Percentiles rank a stretch among this genome's conserved stretches.
phyloP scores from a whole-genome alignment of 2,797 vertebrate species.

The Periparus ater region DNA sequence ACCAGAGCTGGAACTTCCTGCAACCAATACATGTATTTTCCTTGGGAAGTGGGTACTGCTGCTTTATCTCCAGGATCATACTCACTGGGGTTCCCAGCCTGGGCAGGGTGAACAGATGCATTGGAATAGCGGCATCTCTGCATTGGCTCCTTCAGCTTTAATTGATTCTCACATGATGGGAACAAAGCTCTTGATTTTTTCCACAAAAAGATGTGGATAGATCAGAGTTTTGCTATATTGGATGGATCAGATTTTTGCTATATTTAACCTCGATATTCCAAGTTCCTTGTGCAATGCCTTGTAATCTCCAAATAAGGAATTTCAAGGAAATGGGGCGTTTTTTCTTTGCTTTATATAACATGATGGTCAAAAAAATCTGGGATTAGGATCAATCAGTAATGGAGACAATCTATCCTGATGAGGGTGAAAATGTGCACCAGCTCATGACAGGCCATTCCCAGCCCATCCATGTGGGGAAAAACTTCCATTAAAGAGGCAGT shows the following conservation, averaged over 20 bases:
- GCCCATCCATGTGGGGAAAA: background rate
- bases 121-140: background rate
- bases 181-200: background rate
- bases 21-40: accelerated
- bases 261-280: background rate
- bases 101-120: background rate
- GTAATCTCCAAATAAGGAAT: background rate
- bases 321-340: background rate
- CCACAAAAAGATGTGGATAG: background rate
- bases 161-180: background rate
- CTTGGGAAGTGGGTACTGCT: background rate
- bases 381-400: background rate
- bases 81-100: background rate
- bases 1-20: too few species aligned
- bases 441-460: background rate
- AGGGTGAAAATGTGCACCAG: background rate
- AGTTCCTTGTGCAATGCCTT: accelerated
- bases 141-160: background rate
- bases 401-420: background rate
- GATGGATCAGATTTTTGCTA: background rate
- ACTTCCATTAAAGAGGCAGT: background rate
- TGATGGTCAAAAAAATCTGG: background rate
- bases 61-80: background rate
- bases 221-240: background rate
- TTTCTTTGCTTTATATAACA: background rate